Evolutionary conservation across 37 sponge, comb jelly and placozoan genomes (phyloP), one percentile per base, ranked within the genome.

Genomic region (Oscarella lobularis): DNA sequence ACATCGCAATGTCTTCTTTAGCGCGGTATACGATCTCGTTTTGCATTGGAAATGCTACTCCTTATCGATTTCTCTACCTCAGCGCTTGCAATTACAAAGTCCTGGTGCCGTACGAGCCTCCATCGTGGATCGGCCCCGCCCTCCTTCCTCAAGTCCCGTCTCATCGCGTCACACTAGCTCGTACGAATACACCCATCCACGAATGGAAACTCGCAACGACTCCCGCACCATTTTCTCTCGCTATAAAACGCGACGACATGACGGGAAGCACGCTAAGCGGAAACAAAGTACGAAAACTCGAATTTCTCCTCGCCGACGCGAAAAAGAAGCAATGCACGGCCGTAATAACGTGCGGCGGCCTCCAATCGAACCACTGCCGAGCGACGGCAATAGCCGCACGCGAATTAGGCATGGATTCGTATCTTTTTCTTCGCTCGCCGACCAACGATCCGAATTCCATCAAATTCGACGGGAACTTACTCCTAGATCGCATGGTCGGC

Each of bases 271-370:
- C 82, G 9, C 88, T 90, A 4, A 66, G 76, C 33, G 91, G 91
- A 37, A 90, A 90, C 65, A 90, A 90, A 74, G 90, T 89, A 38
- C 48, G 93, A 29, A 92, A 92, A 55, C 73, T 88, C 38, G 93
- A 92, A 67, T 92, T 92, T 69, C 87, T 92, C 1, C 41, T 92
- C 2, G 93, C 84, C 27, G 93, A 92, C 66, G 93, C 90, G 0
- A 3, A 84, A 0, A 33, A 77, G 39, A 76, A 82, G 35, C 81
- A 77, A 20, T 80, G 87, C 81, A 82, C 83, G 41, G 41, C 78
- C 40, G 79, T 92, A 35, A 67, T 92, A 14, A 92, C 94, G 1
- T 77, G 85, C 79, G 94, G 94, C 1, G 67, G 82, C 27, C 37
- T 86, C 2, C 91, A 89, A 39, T 89, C 94, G 32, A 93, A 93